phyloP scores from a whole-genome alignment of 2,113 vertebrate genomes.

The Dinomys branickii region DNA sequence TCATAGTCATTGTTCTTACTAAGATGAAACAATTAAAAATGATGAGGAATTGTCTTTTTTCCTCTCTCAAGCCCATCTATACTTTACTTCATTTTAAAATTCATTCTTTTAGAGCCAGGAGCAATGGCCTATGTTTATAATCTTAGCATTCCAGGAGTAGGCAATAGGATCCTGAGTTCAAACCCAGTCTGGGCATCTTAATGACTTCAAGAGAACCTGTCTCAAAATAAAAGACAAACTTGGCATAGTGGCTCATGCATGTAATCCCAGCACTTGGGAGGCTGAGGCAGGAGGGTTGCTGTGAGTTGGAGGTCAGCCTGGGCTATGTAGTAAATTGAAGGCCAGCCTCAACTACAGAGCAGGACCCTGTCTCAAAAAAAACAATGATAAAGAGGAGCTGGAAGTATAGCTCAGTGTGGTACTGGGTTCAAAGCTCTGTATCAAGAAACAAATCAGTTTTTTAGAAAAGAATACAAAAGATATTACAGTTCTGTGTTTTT shows the following conservation, averaged over 20 bases:
- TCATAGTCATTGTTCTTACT: neutral
- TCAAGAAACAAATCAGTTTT: neutral
- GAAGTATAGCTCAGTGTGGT: neutral
- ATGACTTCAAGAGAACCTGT: neutral
- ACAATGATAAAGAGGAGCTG: neutral
- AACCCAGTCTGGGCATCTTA: neutral
- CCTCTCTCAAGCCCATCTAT: neutral
- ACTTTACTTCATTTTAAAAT: constrained; percentile 25
- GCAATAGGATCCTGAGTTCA: neutral
- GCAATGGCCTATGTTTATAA: neutral
- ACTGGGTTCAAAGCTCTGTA: neutral
- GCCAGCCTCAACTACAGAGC: neutral
- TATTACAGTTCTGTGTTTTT: neutral
- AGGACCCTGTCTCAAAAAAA: neutral
- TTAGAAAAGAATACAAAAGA: neutral
- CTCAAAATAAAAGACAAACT: neutral
- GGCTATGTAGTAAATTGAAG: neutral
- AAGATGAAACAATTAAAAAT: constrained; percentile 1
- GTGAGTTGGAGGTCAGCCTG: neutral
- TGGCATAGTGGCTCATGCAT: neutral
- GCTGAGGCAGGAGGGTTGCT: neutral
- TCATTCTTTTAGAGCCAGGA: neutral
- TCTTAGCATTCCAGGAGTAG: neutral
- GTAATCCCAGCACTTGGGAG: neutral
- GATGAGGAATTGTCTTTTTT: too few species aligned